These are phyloP conservation scores for Pelochelys cantorii DNA, from an alignment of 2,797 vertebrate species.

Conservation along the genomic window DNA sequence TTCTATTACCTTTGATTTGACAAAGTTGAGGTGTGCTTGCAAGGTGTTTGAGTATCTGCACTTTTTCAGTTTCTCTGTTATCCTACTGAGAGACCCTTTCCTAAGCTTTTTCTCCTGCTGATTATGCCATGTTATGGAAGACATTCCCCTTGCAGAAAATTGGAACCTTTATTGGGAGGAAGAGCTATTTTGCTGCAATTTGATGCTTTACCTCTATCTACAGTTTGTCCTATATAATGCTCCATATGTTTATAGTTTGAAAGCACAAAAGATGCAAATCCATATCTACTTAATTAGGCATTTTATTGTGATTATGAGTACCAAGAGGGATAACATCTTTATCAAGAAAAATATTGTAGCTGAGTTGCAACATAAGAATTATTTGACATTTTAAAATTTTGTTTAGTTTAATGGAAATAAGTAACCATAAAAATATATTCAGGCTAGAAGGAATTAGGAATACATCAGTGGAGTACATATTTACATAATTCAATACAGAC, in stretches of 20 bases:
- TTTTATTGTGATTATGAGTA: neutral
- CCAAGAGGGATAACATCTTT: neutral
- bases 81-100: neutral
- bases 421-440: neutral
- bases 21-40: constrained; percentile 64
- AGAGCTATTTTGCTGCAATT: neutral
- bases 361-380: neutral
- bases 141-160: neutral
- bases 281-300: neutral
- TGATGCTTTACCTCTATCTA: neutral
- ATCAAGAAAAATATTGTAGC: neutral
- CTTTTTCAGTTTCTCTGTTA: constrained; percentile 14
- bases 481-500: neutral
- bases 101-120: neutral
- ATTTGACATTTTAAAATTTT: fast-evolving
- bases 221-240: neutral
- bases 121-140: neutral
- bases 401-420: neutral
- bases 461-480: neutral
- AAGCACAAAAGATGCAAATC: neutral
- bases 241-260: constrained; percentile 20
- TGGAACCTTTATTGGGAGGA: neutral
- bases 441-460: neutral
- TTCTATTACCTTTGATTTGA: constrained; percentile 66
- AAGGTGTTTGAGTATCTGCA: constrained; percentile 20